Conservation (phyloP, 1,140 invertebrate species). For the Psix sp. region DNA sequence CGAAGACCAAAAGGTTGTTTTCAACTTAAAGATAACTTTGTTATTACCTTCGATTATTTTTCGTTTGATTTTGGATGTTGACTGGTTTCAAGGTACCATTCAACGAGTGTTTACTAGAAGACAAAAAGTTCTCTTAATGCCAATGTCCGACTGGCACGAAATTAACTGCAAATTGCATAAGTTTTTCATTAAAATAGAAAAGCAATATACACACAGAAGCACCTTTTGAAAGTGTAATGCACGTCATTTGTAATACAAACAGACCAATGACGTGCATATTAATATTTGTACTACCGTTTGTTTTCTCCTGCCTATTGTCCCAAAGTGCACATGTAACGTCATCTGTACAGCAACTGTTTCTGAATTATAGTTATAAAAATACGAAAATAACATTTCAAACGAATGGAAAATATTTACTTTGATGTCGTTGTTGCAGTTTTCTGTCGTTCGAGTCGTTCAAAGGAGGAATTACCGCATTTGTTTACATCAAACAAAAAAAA, state of each 20-base stretch:
- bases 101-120: no score
- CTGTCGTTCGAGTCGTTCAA: no score
- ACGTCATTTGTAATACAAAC: conserved; percentile 32
- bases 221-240: conserved; percentile 35
- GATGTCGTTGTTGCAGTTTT: no score
- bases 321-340: conserved; percentile 14
- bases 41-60: no score
- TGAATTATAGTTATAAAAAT: conserved; percentile 5
- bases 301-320: conserved; percentile 21
- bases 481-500: no score
- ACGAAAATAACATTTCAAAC: no score
- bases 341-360: conserved; percentile 5
- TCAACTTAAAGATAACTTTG: no score
- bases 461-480: no score
- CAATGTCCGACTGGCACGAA: conserved; percentile 47
- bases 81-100: no score
- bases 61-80: no score
- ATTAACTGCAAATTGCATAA: conserved; percentile 49
- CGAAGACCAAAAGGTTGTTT: no score
- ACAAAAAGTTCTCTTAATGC: conserved; percentile 31
- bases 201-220: conserved; percentile 14
- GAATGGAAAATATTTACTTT: no score
- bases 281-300: conserved; percentile 12
- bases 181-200: conserved; percentile 52
- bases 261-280: conserved; percentile 20